A percentile compares a stretch with the other conserved stretches of the same genome.
Conservation (phyloP, 2,113 vertebrate genomes). For the Vidua chalybeata region DNA sequence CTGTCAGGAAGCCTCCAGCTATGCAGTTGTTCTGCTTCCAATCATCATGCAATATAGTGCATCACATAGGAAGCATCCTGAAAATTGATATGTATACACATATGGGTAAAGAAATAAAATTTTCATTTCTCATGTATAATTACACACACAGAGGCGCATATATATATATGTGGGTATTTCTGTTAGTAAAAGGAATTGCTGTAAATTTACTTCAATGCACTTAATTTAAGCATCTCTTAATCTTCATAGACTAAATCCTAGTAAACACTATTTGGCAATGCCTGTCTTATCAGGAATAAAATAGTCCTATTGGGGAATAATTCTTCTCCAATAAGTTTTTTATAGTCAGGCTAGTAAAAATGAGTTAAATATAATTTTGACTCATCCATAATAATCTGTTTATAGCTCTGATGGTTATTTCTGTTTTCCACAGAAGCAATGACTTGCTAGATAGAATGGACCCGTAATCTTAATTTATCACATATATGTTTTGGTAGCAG, state of each 20-base stretch:
- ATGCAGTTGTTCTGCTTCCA: not conserved
- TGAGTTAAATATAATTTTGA: not conserved
- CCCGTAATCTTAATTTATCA: slow-evolving; percentile 8
- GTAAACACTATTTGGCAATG: not conserved
- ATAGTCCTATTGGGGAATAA: not conserved
- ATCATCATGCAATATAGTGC: not conserved
- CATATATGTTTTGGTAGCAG: not conserved
- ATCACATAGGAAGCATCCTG: not conserved
- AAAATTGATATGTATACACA: not conserved
- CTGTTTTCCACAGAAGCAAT: slow-evolving; percentile 49
- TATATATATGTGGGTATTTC: not conserved
- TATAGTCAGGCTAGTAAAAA: not conserved
- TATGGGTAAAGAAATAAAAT: not conserved
- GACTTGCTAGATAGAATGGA: not conserved
- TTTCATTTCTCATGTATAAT: not conserved
- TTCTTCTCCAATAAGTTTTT: not conserved
- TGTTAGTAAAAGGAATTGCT: not conserved
- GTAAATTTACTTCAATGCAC: not conserved
- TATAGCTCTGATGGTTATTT: slow-evolving; percentile 45
- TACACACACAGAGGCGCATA: not conserved
- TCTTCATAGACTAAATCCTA: not conserved
- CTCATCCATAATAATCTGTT: slow-evolving; percentile 32
- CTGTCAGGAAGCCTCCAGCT: not conserved
- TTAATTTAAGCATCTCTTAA: not conserved
- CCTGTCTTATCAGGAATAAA: not conserved